Percentiles rank a stretch among this genome's conserved stretches.
phyloP scores from a whole-genome alignment of 2,113 vertebrate species.

The Pyxicephalus adspersus region DNA sequence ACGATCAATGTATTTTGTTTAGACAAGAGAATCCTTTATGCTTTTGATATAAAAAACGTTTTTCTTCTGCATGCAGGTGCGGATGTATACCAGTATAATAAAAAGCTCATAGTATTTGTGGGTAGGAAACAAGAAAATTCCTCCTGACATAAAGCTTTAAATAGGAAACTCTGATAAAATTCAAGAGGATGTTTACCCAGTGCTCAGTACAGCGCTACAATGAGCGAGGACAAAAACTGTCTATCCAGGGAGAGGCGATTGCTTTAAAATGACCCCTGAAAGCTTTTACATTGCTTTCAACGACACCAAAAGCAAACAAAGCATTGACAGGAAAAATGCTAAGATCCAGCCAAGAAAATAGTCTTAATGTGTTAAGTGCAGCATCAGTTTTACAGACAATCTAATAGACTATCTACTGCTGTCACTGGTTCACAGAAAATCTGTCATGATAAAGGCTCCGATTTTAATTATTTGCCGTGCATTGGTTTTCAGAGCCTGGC shows the following conservation, averaged over 20 bases:
- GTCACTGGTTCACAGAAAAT: conserved; percentile 16
- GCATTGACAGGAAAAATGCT: conserved; percentile 11
- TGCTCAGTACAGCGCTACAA: conserved; percentile 34
- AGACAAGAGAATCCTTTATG: conserved; percentile 25
- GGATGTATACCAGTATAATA: conserved; percentile 4
- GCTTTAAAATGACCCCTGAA: conserved; percentile 45
- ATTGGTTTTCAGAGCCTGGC: too few species aligned
- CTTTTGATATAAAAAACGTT: conserved; percentile 10
- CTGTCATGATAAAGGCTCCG: neutral
- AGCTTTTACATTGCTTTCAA: conserved; percentile 42
- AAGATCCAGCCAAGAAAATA: conserved; percentile 29
- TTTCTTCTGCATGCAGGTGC: conserved; percentile 14
- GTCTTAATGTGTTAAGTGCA: conserved; percentile 34
- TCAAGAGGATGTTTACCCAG: conserved; percentile 44
- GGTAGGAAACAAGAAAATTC: conserved; percentile 27
- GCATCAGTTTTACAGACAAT: conserved; percentile 9
- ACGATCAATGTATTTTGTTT: neutral
- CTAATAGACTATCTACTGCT: conserved; percentile 40
- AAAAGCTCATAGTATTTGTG: conserved; percentile 3
- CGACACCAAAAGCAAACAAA: conserved; percentile 32
- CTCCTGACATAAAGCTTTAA: conserved; percentile 15
- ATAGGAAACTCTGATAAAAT: conserved; percentile 37
- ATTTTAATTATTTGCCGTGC: too few species aligned
- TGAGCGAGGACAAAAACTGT: conserved; percentile 32
- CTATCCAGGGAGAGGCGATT: conserved; percentile 43